A percentile compares a stretch with the other conserved stretches of the same genome.
Conservation (phyloP, 2,888 invertebrate genomes). For the Cheilosia pagana region DNA sequence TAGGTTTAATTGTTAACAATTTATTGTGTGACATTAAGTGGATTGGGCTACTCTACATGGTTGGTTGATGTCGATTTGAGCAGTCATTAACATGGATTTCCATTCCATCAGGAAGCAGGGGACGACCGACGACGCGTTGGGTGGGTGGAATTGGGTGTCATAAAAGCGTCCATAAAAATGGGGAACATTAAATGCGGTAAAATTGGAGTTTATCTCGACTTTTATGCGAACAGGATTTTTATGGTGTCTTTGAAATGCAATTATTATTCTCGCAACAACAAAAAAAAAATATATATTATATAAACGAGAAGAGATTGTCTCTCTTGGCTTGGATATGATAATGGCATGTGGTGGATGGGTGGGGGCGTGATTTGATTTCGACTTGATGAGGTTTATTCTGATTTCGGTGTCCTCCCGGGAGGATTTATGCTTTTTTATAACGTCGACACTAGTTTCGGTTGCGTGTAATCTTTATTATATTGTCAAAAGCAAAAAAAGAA, state of each 20-base stretch:
- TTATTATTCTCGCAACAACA: slow-evolving; percentile 49
- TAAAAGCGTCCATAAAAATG: slow-evolving; percentile 54
- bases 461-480: not conserved
- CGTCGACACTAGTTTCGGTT: not conserved
- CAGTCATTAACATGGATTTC: slow-evolving; percentile 74
- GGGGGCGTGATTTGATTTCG: slow-evolving; percentile 3
- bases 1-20: slow-evolving; percentile 67
- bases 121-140: not conserved
- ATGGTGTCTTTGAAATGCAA: slow-evolving; percentile 69
- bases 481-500: not conserved
- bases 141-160: not conserved
- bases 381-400: slow-evolving; percentile 56
- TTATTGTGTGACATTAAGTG: slow-evolving; percentile 47
- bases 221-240: slow-evolving; percentile 69
- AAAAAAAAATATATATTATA: not conserved
- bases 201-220: slow-evolving; percentile 71
- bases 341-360: not conserved
- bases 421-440: slow-evolving; percentile 1
- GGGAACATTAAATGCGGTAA: slow-evolving; percentile 59
- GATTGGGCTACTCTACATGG: slow-evolving; percentile 40
- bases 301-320: slow-evolving; percentile 43
- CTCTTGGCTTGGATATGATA: slow-evolving; percentile 32
- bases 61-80: slow-evolving; percentile 55
- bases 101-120: slow-evolving; percentile 29
- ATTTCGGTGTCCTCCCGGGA: slow-evolving; percentile 30